These are phyloP conservation scores for Poecilia picta DNA, from an alignment of 2,797 vertebrate genomes.

Conservation along the genomic window DNA sequence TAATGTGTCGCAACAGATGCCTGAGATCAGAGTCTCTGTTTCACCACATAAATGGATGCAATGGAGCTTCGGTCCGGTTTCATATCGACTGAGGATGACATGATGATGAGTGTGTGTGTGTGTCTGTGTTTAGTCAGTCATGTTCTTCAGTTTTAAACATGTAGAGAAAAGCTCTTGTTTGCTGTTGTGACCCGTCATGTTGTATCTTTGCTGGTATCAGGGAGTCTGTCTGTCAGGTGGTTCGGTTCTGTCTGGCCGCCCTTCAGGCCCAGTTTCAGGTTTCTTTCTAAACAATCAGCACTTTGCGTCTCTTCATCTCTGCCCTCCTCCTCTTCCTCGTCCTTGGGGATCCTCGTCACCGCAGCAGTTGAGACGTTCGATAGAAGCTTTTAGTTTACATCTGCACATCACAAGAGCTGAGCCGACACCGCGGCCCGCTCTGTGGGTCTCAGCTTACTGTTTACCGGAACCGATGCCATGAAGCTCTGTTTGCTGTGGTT, in stretches of 20 bases:
- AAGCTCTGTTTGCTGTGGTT: conserved; percentile 58
- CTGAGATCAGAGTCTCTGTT: conserved; percentile 27
- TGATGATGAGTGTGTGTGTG: conserved; percentile 2
- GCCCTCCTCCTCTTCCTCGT: conserved; percentile 15
- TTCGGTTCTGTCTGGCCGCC: neutral
- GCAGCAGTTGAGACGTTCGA: conserved; percentile 65
- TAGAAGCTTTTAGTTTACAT: conserved; percentile 86
- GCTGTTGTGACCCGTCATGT: neutral
- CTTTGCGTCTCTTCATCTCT: neutral
- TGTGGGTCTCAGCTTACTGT: conserved; percentile 56
- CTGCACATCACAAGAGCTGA: conserved; percentile 73
- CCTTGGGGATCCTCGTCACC: conserved; percentile 47
- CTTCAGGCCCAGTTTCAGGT: conserved; percentile 11
- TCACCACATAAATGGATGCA: conserved; percentile 22
- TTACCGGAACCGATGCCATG: conserved; percentile 66
- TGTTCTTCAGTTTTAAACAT: neutral
- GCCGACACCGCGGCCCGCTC: conserved; percentile 50
- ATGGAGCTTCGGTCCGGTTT: conserved; percentile 31
- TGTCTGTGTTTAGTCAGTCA: neutral
- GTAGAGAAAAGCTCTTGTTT: neutral
- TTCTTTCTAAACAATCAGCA: neutral
- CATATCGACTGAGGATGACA: conserved; percentile 42
- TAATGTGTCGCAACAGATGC: conserved; percentile 65
- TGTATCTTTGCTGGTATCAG: neutral
- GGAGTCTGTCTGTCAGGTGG: neutral